Base-by-base conservation (phyloP, 2,797 vertebrate species). In the Lithobates pipiens region DNA sequence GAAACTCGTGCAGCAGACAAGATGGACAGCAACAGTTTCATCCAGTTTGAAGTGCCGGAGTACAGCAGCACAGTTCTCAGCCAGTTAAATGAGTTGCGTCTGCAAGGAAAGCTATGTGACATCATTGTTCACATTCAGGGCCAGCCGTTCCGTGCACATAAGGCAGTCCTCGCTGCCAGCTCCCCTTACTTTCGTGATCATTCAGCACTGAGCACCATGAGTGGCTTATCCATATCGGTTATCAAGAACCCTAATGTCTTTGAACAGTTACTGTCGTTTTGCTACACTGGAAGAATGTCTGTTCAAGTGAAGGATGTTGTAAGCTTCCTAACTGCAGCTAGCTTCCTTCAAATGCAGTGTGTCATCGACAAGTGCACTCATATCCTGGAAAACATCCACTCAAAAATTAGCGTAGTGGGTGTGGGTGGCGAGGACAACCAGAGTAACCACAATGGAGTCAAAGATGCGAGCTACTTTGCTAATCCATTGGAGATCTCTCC, bases 51-150 rank as follows among this genome's bases (percentile, higher is more conserved):
- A 88, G 97, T 99, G 95, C 97, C 98, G 2, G 97, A 98, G 94
- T 99, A 99, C 96, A 99, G 98, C 94, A 99, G 95, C 95, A 97
- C 95, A 23, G 97, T 99, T 88, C 95, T 99, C 92, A 97, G 95
- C 94, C 98, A 99, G 92, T 95, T 99, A 82, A 99, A 99, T 0
- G 97, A 99, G 88, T 96, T 99, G 87, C 97, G 98, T 88, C 92
- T 99, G 88, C 98, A 99, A 90, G 98, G 98, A 85, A 99, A 99
- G 90, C 94, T 99, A 80, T 99, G 98, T 70, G 98, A 99, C 95
- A 99, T 99, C 90, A 98, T 99, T 0, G 98, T 99, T 88, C 98
- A 99, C 90, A 98, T 99, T 89, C 98, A 99, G 94, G 98, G 98
- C 79, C 98, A 98, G 93, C 98, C 98, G 0, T 99, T 99, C 92